These are phyloP conservation scores for Pseudolycoriella hygida DNA, from an alignment of 2,888 invertebrate genomes.

Conservation along the genomic window DNA sequence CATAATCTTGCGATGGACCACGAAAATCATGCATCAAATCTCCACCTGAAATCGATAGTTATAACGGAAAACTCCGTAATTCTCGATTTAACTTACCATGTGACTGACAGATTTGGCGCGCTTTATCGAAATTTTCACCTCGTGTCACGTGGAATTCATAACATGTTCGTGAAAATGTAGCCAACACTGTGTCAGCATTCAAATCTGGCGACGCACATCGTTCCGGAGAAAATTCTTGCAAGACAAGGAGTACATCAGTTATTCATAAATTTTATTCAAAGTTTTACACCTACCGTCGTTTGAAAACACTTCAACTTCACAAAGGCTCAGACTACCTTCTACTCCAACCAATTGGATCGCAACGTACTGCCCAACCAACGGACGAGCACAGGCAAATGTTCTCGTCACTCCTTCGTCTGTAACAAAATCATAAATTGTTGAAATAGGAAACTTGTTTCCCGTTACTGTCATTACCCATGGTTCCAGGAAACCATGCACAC, in stretches of 20 bases:
- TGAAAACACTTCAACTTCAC: conserved; percentile 84
- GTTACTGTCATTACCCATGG: conserved; percentile 40
- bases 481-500: conserved; percentile 88
- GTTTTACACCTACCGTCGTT: conserved; percentile 47
- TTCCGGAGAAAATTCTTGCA: conserved; percentile 65
- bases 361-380: conserved; percentile 70
- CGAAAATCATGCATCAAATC: conserved; percentile 27
- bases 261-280: neutral
- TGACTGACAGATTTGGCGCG: conserved; percentile 54
- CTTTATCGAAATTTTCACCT: conserved; percentile 69
- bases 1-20: conserved; percentile 27
- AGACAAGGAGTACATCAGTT: neutral
- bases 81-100: conserved; percentile 43
- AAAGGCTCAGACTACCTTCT: conserved; percentile 73
- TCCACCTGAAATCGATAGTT: conserved; percentile 19
- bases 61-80: neutral
- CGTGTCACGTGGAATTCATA: conserved; percentile 73
- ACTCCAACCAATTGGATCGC: conserved; percentile 80
- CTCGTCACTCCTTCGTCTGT: conserved; percentile 80
- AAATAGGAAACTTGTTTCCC: neutral
- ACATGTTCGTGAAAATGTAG: conserved; percentile 71
- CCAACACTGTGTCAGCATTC: conserved; percentile 61
- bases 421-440: neutral
- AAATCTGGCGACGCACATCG: conserved; percentile 58
- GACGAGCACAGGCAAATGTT: conserved; percentile 72